Evolutionary conservation across 1,140 invertebrate genomes (phyloP).

Genomic region (Drosophila repletoides): DNA sequence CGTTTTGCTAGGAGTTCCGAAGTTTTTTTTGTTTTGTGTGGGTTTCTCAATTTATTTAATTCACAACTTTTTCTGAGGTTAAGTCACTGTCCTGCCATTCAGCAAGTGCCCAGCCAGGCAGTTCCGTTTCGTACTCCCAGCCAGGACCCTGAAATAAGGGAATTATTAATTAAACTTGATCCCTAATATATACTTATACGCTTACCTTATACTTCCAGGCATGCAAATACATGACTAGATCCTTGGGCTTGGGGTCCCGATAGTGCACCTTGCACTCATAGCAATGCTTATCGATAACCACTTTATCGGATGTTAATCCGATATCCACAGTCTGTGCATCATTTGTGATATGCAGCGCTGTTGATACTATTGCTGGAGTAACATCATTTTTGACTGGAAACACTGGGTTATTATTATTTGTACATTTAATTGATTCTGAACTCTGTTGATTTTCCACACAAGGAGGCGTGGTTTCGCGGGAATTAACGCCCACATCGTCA

Average conservation of each 20-base stretch:
- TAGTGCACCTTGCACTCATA: conserved; percentile 96
- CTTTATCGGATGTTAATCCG: conserved; percentile 90
- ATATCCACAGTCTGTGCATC: conserved; percentile 82
- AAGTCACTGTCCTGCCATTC: conserved; percentile 86
- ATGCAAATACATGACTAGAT: conserved; percentile 97
- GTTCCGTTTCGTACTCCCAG: conserved; percentile 94
- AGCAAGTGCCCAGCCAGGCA: conserved; percentile 93
- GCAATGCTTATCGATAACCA: conserved; percentile 93
- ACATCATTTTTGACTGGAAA: conserved; percentile 10
- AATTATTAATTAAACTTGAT: neutral
- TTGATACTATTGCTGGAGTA: neutral
- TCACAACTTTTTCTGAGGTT: conserved; percentile 23
- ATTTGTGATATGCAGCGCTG: neutral
- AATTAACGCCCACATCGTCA: conserved; percentile 84
- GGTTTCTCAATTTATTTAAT: neutral
- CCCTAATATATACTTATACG: neutral
- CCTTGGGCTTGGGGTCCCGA: conserved; percentile 93
- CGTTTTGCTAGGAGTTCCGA: conserved; percentile 1
- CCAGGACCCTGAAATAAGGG: conserved; percentile 87
- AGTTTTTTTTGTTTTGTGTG: conserved; percentile 3
- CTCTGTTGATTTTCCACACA: conserved; percentile 83
- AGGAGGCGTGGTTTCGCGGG: conserved; percentile 86
- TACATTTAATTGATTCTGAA: conserved; percentile 27
- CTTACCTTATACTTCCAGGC: conserved; percentile 94
- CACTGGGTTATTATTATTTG: conserved; percentile 12